Percentiles rank a stretch among this genome's conserved stretches.
phyloP scores from a whole-genome alignment of 2,113 vertebrate species.

The Ailuropoda melanoleuca region DNA sequence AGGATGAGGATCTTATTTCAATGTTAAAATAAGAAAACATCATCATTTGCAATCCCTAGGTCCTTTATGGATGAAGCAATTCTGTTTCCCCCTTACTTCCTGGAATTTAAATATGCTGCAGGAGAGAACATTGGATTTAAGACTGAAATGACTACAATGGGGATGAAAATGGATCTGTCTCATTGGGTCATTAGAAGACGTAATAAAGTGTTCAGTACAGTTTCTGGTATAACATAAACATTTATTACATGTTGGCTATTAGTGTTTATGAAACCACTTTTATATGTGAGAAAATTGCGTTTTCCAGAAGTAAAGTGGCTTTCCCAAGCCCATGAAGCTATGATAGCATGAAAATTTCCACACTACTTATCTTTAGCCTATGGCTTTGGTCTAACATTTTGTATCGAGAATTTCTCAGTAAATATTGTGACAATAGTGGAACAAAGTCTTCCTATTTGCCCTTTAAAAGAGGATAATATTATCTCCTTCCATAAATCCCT shows the following conservation, averaged over 20 bases:
- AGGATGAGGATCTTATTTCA: neutral
- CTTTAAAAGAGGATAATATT: neutral
- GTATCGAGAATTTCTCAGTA: neutral
- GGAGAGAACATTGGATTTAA: neutral
- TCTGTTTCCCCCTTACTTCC: neutral
- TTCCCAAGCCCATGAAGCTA: neutral
- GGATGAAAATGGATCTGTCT: neutral
- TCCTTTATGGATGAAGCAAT: neutral
- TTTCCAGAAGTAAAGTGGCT: neutral
- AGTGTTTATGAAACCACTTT: neutral
- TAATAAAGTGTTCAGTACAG: neutral
- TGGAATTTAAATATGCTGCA: neutral
- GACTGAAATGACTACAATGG: neutral
- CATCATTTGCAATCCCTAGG: rapidly evolving
- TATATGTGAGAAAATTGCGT: neutral
- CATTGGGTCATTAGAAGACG: neutral
- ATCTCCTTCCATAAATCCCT: neutral
- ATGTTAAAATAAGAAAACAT: neutral
- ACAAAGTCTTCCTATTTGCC: neutral
- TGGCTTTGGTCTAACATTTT: neutral
- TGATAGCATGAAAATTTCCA: neutral
- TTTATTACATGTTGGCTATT: neutral
- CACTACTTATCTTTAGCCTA: neutral
- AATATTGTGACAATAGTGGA: neutral
- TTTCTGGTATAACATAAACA: neutral